Evolutionary conservation across 2,888 invertebrate genomes (phyloP), one percentile per base, ranked within the genome.

Genomic region (Sympetrum striolatum): DNA sequence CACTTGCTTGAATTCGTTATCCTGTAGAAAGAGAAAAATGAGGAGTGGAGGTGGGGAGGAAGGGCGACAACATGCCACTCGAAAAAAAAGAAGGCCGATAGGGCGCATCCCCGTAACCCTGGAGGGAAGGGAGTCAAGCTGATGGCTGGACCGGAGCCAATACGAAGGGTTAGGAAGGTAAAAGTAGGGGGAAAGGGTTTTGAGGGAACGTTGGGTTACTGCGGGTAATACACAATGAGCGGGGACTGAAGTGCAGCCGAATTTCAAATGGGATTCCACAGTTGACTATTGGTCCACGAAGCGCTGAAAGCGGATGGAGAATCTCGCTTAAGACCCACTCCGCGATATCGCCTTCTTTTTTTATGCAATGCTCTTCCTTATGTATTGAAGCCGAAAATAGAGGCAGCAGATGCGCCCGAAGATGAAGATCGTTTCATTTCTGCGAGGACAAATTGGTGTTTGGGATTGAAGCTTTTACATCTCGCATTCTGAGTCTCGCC

Each of bases 81-180:
- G 64, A 60, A 58, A 86, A 60, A 58, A 86, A 86, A 60, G 60
- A 86, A 86, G 39, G 14, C 35, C 86, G 86, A 86, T 86, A 86
- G 86, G 86, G 86, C 86, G 86, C 58, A 86, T 86, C 37, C 86
- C 86, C n/a, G 37, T 35, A 86, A 86, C 86, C 86, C 86, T 37
- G 58, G 35, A 86, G 60, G 58, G 44, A 82, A 82, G 58, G 37
- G 86, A 86, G 39, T 37, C 60, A 86, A 86, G 64, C 60, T 86
- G 86, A 86, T 37, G 86, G 86, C 86, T 86, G 86, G 86, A 86
- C 86, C 39, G 86, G 60, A 86, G 86, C 86, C 86, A 86, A 86
- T 86, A 86, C 60, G 60, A 86, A 53, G 64, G 60, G 86, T 31
- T 73, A 73, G 73, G 18, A 8, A 25, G 31, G 31, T 31, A 73